A percentile compares a stretch with the other conserved stretches of the same genome.
Conservation (phyloP, 2,113 vertebrate genomes). For the Albula glossodonta region DNA sequence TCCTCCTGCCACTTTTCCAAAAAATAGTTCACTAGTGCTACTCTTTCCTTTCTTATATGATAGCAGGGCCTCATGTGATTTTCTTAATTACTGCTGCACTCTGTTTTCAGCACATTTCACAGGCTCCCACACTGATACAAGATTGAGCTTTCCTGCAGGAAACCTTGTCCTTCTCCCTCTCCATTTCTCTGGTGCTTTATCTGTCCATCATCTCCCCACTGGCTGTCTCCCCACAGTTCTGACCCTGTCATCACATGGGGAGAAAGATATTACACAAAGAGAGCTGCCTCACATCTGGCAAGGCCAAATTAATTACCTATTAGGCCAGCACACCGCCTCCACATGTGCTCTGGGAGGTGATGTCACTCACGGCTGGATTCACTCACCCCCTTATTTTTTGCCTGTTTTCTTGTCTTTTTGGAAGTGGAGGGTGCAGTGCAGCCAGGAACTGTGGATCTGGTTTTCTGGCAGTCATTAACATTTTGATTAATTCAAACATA, state of each 20-base stretch:
- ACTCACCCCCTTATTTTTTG: background rate
- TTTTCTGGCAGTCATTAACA: conserved; percentile 40
- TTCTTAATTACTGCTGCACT: background rate
- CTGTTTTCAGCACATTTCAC: background rate
- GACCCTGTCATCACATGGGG: background rate
- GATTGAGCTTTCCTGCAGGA: background rate
- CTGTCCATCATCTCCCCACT: background rate
- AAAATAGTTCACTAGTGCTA: background rate
- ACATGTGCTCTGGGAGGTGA: conserved; percentile 54
- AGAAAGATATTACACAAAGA: conserved; percentile 19
- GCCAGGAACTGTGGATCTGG: conserved; percentile 12
- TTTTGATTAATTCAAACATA: background rate
- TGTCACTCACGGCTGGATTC: conserved; percentile 60
- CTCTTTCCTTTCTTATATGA: background rate
- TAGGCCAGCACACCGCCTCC: conserved; percentile 63
- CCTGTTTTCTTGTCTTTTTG: background rate
- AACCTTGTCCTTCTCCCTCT: background rate
- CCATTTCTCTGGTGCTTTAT: background rate
- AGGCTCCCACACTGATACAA: background rate
- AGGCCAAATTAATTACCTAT: conserved; percentile 66
- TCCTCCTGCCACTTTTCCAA: background rate
- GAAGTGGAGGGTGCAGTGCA: background rate
- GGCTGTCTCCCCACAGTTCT: background rate
- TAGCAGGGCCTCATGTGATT: background rate
- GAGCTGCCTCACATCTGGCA: conserved; percentile 55